These are phyloP conservation scores for Drosophila mercatorum DNA, from an alignment of 2,888 invertebrate species.

Conservation along the genomic window DNA sequence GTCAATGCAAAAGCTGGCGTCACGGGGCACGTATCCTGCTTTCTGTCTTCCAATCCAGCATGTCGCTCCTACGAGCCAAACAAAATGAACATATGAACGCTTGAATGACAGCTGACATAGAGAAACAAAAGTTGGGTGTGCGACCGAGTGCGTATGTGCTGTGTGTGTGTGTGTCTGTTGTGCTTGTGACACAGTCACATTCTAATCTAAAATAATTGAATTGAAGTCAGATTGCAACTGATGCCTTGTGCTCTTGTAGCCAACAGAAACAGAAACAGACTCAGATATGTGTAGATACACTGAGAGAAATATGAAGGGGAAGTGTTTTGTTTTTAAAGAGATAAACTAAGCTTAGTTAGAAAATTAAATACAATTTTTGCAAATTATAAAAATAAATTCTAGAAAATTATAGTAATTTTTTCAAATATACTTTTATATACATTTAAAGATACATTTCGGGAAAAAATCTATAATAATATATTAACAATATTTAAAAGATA, in stretches of 20 bases:
- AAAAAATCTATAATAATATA: not conserved
- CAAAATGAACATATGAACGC: constrained; percentile 67
- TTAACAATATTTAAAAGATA: not conserved
- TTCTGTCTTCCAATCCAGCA: constrained; percentile 37
- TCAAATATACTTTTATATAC: too few relatives aligned
- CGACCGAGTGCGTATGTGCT: constrained; percentile 9
- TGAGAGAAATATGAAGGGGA: constrained; percentile 3
- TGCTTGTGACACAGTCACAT: constrained; percentile 77
- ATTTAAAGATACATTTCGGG: not conserved
- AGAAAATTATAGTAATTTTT: not conserved
- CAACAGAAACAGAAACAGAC: constrained; percentile 35
- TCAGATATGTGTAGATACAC: constrained; percentile 34
- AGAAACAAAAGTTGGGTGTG: constrained; percentile 65
- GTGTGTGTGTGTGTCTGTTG: constrained; percentile 25
- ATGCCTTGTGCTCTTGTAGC: constrained; percentile 59
- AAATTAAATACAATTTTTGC: not conserved
- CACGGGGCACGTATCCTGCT: constrained; percentile 75
- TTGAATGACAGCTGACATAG: constrained; percentile 81
- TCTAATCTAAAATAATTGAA: constrained; percentile 81
- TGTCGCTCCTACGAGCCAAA: constrained; percentile 36
- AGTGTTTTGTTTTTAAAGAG: not conserved
- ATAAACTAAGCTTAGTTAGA: not conserved
- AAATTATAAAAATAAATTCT: not conserved
- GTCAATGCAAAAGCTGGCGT: constrained; percentile 65
- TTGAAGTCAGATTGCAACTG: constrained; percentile 81